A percentile compares a stretch with the other conserved stretches of the same genome.
Evolutionary conservation across 2,113 vertebrate species (phyloP).

Genomic region (Marmota monax): DNA sequence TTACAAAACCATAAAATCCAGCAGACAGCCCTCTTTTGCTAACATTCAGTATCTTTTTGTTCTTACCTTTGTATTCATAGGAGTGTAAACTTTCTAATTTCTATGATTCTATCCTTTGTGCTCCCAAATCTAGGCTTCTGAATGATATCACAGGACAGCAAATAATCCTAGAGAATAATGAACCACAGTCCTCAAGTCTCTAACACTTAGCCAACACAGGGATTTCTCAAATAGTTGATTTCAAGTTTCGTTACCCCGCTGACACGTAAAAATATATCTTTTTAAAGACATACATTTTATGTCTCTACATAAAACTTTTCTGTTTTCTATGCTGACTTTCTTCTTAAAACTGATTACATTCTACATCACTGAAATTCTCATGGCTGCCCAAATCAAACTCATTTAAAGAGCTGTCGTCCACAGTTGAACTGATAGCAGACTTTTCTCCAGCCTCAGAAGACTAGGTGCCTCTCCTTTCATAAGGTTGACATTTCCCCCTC

Average conservation of each 20-base stretch:
- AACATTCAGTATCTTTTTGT: not conserved
- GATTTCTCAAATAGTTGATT: not conserved
- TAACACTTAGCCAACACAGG: not conserved
- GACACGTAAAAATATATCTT: not conserved
- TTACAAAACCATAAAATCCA: not conserved
- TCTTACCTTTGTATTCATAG: not conserved
- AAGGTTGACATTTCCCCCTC: not conserved
- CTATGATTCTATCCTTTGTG: not conserved
- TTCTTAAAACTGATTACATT: not conserved
- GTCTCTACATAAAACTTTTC: not conserved
- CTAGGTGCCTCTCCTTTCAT: not conserved
- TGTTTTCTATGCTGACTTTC: not conserved
- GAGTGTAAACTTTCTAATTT: not conserved
- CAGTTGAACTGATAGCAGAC: not conserved
- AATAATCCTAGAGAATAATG: not conserved
- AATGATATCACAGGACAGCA: not conserved
- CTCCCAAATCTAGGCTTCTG: not conserved
- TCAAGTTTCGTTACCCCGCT: not conserved
- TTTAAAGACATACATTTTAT: not conserved
- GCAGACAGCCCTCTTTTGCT: not conserved
- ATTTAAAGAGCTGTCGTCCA: not conserved
- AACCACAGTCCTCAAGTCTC: not conserved
- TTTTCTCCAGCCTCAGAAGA: not conserved
- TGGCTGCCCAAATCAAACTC: not conserved
- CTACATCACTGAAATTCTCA: not conserved